Percentiles rank a stretch among this genome's conserved stretches.
phyloP scores from a whole-genome alignment of 2,113 vertebrate genomes.

The Procapra przewalskii region DNA sequence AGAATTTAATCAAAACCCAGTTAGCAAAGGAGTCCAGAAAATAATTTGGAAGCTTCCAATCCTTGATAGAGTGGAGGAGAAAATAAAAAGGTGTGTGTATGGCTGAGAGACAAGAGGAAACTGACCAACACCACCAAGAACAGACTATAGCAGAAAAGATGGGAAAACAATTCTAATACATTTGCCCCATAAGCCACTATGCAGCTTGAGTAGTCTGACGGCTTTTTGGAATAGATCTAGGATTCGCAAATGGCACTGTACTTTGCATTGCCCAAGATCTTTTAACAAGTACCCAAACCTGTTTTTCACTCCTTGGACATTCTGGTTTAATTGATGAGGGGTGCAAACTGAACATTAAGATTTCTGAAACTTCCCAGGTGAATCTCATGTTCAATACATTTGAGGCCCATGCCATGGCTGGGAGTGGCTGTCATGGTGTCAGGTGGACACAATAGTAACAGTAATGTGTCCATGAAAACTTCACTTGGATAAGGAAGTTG shows the following conservation, averaged over 20 bases:
- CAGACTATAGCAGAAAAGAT: background rate
- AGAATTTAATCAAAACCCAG: conserved; percentile 31
- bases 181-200: fast-evolving
- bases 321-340: background rate
- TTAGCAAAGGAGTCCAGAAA: background rate
- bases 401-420: background rate
- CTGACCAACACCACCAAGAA: background rate
- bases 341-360: background rate
- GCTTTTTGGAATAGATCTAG: background rate
- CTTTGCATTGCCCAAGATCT: background rate
- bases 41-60: background rate
- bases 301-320: background rate
- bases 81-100: background rate
- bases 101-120: background rate
- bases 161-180: background rate
- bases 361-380: background rate
- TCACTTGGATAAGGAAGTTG: background rate
- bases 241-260: background rate
- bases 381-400: background rate
- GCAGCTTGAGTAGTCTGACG: background rate
- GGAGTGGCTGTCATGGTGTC: no score
- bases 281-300: background rate
- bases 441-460: background rate
- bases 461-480: background rate
- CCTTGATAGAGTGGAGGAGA: background rate